phyloP scores from a whole-genome alignment of 2,113 vertebrate genomes.

The Ia io region DNA sequence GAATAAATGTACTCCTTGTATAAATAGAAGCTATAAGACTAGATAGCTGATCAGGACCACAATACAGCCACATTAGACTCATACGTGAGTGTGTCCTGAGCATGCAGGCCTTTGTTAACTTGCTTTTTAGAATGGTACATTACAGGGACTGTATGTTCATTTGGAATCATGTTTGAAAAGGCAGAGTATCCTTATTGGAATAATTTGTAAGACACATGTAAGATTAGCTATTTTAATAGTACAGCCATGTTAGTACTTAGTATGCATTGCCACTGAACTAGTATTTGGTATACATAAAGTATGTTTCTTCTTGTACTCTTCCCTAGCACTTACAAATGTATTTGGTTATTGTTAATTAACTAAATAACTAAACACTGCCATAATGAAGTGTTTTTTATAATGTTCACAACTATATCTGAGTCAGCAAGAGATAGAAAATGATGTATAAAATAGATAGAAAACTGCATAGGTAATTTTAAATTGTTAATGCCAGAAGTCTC shows the following conservation, averaged over 20 bases:
- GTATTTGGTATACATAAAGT: neutral
- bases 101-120: neutral
- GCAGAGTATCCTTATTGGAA: neutral
- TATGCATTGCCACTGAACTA: neutral
- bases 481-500: neutral
- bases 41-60: neutral
- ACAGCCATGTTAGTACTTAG: neutral
- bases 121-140: neutral
- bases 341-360: slow-evolving; percentile 22
- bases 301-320: neutral
- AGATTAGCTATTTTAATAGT: neutral
- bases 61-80: neutral
- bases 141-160: neutral
- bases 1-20: neutral
- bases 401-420: neutral
- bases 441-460: neutral
- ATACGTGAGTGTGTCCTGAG: neutral
- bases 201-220: neutral
- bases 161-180: slow-evolving; percentile 8
- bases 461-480: neutral
- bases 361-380: neutral
- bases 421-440: neutral
- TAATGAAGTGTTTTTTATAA: slow-evolving; percentile 12
- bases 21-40: slow-evolving; percentile 6
- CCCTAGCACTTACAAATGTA: neutral